A percentile compares a stretch with the other conserved stretches of the same genome.
Evolutionary conservation across 2,797 vertebrate species (phyloP).

Genomic region (Cheracebus regulus): DNA sequence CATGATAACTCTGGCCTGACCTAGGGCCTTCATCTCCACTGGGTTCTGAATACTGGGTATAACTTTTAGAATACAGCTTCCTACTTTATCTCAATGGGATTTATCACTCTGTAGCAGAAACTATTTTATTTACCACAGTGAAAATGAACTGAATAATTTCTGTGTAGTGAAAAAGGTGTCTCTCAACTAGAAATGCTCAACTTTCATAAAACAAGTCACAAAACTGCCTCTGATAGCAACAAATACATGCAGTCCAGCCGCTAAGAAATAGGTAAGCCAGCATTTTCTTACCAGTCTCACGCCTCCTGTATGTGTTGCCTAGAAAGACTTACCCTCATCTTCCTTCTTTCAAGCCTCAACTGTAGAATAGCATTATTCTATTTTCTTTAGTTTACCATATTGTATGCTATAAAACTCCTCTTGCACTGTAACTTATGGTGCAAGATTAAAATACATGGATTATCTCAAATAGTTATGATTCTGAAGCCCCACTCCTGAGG

Average conservation of each 20-base stretch:
- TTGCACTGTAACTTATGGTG: neutral
- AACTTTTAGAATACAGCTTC: neutral
- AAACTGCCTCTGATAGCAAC: neutral
- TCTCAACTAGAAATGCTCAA: neutral
- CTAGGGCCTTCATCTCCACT: neutral
- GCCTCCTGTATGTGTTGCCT: neutral
- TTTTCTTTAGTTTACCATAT: neutral
- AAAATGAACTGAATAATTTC: neutral
- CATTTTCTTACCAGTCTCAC: neutral
- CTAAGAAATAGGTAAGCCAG: neutral
- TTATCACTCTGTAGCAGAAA: neutral
- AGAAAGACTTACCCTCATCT: neutral
- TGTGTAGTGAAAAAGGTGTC: neutral
- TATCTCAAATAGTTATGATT: slow-evolving; percentile 18
- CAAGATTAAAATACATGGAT: slow-evolving; percentile 22
- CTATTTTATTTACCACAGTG: neutral
- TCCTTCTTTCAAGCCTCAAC: slow-evolving; percentile 49
- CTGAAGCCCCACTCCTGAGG: neutral
- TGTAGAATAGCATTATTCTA: slow-evolving; percentile 22
- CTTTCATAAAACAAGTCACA: slow-evolving; percentile 7
- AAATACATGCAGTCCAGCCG: neutral
- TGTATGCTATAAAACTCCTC: neutral
- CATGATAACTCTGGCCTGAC: neutral
- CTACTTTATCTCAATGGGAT: neutral
- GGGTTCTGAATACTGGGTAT: neutral